Evolutionary conservation across 2,888 invertebrate genomes (phyloP).

Genomic region (Lasioglossum figueresi): DNA sequence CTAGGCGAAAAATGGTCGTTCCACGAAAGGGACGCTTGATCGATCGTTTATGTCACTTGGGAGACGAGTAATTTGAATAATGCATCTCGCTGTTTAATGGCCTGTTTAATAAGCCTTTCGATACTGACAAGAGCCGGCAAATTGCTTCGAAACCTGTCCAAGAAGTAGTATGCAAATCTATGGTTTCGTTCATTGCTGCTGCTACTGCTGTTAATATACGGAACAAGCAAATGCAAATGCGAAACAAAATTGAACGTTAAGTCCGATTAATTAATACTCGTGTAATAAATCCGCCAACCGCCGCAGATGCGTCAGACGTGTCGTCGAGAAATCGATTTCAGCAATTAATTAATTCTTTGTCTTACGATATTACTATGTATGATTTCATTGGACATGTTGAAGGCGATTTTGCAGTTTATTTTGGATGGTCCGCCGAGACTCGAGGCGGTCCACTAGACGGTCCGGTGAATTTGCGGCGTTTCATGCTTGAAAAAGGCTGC

Average conservation of each 20-base stretch:
- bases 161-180: constrained; percentile 35
- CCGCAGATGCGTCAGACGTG: background rate
- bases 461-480: constrained; percentile 54
- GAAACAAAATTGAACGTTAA: background rate
- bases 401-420: constrained; percentile 20
- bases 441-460: constrained; percentile 41
- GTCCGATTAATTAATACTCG: constrained; percentile 37
- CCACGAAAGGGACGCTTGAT: constrained; percentile 23
- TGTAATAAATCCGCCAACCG: background rate
- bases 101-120: constrained; percentile 46
- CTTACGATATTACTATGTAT: background rate
- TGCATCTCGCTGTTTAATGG: constrained; percentile 38
- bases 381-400: background rate
- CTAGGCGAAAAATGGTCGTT: background rate
- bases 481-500: constrained; percentile 55
- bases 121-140: constrained; percentile 39
- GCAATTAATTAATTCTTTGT: background rate
- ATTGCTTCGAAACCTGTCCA: constrained; percentile 51
- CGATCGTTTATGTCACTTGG: constrained; percentile 36
- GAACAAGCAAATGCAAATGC: constrained; percentile 30
- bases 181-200: constrained; percentile 20
- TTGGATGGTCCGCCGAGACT: constrained; percentile 25
- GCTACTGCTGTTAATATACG: background rate
- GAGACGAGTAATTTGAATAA: constrained; percentile 53
- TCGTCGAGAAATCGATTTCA: background rate